Base-by-base conservation (phyloP, 37 sponge, comb jelly and placozoan species). In the Diacarnus erythraeanus region DNA sequence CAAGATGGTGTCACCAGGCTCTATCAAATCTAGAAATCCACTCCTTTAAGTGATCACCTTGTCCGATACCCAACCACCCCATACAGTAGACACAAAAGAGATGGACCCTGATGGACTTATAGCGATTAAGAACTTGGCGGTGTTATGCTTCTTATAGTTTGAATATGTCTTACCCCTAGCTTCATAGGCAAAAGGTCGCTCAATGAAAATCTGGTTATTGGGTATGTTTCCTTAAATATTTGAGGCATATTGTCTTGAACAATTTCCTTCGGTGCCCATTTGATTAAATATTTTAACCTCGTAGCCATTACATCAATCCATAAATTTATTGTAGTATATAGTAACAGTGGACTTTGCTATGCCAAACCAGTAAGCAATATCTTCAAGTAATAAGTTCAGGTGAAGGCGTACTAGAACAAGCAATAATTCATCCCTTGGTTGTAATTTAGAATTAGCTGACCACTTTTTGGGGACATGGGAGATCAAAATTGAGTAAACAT, bases 91-190 rank as follows among this genome's bases (percentile, higher is more conserved):
- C n/a, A n/a, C n/a, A n/a, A n/a, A n/a, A n/a, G n/a, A n/a, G n/a
- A n/a, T n/a, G n/a, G n/a, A n/a, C 34, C 79, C 86, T 66, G 56
- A 33, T 34, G 87, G 81, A 38, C 68, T 75, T 3, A 80, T 86
- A 23, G 69, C 86, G 27, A 87, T 59, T 0, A 87, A 59, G 21
- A 81, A 76, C 63, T 87, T 87, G 23, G 75, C 64, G 26, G 82
- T 87, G 51, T 87, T 81, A 64, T 80, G 87, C 17, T 74, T 86
- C 29, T 80, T 86, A 39, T 86, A 86, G 61, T 86, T 86, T 0
- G 87, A 86, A 56, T 74, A n/a, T n/a, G n/a, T n/a, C n/a, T n/a
- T n/a, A n/a, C n/a, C n/a, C n/a, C n/a, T n/a, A n/a, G n/a, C n/a
- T n/a, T n/a, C n/a, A n/a, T n/a, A n/a, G n/a, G n/a, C n/a, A n/a